Conservation (phyloP, 2,797 vertebrate genomes). For the Sebastes miniatus region DNA sequence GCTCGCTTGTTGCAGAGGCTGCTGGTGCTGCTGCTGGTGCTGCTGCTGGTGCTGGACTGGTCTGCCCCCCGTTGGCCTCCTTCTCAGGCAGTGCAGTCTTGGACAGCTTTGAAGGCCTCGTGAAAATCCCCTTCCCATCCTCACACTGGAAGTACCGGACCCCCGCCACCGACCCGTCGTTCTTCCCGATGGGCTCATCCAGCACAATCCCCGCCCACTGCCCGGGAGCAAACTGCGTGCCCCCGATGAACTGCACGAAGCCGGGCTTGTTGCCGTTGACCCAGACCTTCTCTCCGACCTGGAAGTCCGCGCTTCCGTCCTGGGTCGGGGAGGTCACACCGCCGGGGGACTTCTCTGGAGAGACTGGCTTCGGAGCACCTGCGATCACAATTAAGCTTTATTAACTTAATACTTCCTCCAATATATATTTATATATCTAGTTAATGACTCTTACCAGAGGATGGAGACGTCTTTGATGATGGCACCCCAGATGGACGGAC, state of each 20-base stretch:
- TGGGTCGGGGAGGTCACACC: conserved; percentile 70
- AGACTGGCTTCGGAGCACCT: conserved; percentile 82
- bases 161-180: conserved; percentile 94
- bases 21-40: conserved; percentile 69
- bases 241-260: conserved; percentile 91
- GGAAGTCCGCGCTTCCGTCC: conserved; percentile 87
- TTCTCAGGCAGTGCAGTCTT: conserved; percentile 75
- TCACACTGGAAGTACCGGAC: conserved; percentile 86
- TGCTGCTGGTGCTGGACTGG: conserved; percentile 61
- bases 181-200: conserved; percentile 94
- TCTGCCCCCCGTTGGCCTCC: conserved; percentile 85
- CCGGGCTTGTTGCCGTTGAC: conserved; percentile 96
- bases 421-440: too few species aligned
- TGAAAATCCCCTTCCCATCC: conserved; percentile 82
- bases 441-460: conserved; percentile 67
- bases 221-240: conserved; percentile 94
- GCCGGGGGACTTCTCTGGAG: conserved; percentile 70
- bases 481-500: conserved; percentile 82
- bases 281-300: conserved; percentile 93
- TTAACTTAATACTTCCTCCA: not conserved
- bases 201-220: conserved; percentile 97
- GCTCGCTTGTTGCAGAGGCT: not conserved
- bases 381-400: conserved; percentile 1
- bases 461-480: conserved; percentile 77
- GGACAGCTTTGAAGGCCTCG: conserved; percentile 80